Evolutionary conservation across 2,888 invertebrate species (phyloP).

Genomic region (Calliopum simillimum): DNA sequence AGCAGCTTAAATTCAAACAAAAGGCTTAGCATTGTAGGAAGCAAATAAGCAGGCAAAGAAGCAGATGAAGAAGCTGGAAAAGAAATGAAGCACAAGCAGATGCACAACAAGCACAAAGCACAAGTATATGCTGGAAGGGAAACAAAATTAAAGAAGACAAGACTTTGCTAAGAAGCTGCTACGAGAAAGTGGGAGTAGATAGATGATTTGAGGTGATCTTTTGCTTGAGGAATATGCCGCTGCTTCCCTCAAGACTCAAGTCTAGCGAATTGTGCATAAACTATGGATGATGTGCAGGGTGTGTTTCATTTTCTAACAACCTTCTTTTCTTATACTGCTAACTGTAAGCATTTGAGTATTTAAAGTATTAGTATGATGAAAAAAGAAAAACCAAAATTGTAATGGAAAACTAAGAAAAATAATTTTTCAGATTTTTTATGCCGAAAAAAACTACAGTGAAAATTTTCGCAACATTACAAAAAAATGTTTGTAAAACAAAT

Average conservation of each 20-base stretch:
- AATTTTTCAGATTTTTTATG: too few species aligned
- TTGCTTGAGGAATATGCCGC: not conserved
- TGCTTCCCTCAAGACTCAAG: conserved; percentile 20
- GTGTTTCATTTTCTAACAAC: conserved; percentile 13
- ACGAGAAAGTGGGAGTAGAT: too few species aligned
- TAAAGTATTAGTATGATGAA: too few species aligned
- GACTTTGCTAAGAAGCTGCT: not conserved
- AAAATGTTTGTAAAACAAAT: too few species aligned
- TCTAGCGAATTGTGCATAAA: conserved; percentile 42
- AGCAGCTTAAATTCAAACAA: conserved; percentile 48
- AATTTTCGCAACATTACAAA: too few species aligned
- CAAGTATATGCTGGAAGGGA: conserved; percentile 16
- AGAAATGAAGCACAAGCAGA: not conserved
- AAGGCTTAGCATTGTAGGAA: conserved; percentile 42
- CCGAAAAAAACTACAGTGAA: too few species aligned
- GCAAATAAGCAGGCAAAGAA: too few species aligned
- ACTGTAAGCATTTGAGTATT: conserved; percentile 19
- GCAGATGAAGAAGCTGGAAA: conserved; percentile 14
- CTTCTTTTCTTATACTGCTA: conserved; percentile 7
- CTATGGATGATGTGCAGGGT: conserved; percentile 40
- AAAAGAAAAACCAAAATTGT: too few species aligned
- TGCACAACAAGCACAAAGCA: conserved; percentile 28
- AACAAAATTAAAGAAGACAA: conserved; percentile 27
- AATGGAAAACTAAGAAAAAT: too few species aligned
- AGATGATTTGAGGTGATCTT: too few species aligned